phyloP scores from a whole-genome alignment of 2,888 invertebrate genomes.

The Sycophila texana region DNA sequence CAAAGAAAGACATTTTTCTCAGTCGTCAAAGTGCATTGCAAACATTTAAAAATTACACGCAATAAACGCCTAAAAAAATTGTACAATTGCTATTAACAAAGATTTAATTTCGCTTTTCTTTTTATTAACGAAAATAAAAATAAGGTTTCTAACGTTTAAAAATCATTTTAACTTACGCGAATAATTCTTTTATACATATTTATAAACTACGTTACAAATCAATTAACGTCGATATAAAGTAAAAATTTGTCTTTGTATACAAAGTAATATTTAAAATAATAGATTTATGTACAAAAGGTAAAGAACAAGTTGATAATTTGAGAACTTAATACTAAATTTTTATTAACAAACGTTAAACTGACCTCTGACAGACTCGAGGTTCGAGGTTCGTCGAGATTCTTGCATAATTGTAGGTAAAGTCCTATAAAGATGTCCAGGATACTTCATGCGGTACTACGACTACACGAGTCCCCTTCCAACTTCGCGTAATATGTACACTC shows the following conservation, averaged over 20 bases:
- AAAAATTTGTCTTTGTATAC: background rate
- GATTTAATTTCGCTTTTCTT: background rate
- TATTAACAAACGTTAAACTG: conserved; percentile 24
- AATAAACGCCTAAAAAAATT: conserved; percentile 6
- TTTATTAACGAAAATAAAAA: background rate
- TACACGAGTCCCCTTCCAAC: background rate
- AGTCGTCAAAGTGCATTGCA: conserved; percentile 17
- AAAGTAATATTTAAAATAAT: conserved; percentile 7
- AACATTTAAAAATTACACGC: background rate
- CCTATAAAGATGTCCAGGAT: background rate
- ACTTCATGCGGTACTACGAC: background rate
- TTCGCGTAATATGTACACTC: background rate
- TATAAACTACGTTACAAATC: conserved; percentile 2
- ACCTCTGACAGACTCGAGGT: conserved; percentile 20
- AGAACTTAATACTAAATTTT: conserved; percentile 12
- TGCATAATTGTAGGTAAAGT: background rate
- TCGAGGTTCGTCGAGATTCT: conserved; percentile 23
- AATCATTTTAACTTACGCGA: background rate
- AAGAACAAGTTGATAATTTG: background rate
- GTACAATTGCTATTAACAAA: conserved; percentile 17
- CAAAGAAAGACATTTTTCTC: conserved; percentile 21
- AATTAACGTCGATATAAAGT: background rate
- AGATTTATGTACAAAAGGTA: conserved; percentile 28
- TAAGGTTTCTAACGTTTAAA: background rate
- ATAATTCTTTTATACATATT: conserved; percentile 11